Conservation (phyloP, 2,888 invertebrate species). For the Lithophane ornitopus region DNA sequence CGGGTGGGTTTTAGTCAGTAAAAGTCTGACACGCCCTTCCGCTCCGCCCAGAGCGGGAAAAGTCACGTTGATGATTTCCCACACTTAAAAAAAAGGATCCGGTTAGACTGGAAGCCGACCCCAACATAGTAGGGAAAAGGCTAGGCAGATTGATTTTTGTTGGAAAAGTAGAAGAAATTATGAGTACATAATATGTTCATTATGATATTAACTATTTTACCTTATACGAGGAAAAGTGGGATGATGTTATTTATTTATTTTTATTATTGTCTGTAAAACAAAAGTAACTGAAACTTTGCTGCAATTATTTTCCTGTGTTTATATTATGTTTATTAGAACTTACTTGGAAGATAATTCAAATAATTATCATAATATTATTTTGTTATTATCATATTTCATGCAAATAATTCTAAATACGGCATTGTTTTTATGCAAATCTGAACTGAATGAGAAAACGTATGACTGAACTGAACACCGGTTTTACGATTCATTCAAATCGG, state of each 20-base stretch:
- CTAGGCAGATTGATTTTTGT: no score
- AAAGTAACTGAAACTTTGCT: background rate
- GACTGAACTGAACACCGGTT: slow-evolving; percentile 12
- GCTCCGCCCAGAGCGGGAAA: no score
- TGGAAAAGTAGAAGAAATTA: background rate
- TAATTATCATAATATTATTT: no score
- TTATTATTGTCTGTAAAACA: background rate
- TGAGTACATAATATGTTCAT: background rate
- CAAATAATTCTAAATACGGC: background rate
- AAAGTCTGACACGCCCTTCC: no score
- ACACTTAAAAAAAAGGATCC: no score
- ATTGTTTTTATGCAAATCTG: slow-evolving; percentile 1
- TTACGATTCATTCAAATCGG: slow-evolving; percentile 34
- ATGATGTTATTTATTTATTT: background rate
- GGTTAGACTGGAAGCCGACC: background rate
- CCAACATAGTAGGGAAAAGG: no score
- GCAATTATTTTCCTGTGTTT: background rate
- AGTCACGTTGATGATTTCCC: no score
- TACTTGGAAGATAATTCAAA: no score
- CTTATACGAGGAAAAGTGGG: background rate
- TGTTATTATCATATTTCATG: background rate
- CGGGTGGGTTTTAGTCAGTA: no score
- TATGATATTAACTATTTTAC: background rate
- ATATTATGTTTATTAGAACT: background rate
- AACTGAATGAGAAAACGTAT: slow-evolving; percentile 9